phyloP scores from a whole-genome alignment of 2,888 invertebrate species.

The Apamea sordens region DNA sequence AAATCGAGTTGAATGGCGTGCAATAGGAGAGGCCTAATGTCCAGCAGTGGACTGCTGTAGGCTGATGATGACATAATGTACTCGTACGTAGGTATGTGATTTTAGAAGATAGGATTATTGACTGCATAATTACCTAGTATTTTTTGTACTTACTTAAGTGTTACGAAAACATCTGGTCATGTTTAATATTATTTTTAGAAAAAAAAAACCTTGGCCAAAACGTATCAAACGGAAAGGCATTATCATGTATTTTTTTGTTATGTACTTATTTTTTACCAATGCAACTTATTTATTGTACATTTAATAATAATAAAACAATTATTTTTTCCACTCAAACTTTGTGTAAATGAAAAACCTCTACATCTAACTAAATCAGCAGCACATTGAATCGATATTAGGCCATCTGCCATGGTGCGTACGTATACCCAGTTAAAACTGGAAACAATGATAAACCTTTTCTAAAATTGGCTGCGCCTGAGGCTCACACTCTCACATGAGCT shows the following conservation, averaged over 20 bases:
- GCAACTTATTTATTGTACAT: background rate
- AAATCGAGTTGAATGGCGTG: background rate
- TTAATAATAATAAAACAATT: slow-evolving; percentile 11
- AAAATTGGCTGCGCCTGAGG: slow-evolving; percentile 6
- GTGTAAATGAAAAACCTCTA: slow-evolving; percentile 13
- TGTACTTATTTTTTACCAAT: background rate
- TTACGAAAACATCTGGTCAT: slow-evolving; percentile 2
- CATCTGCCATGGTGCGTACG: slow-evolving; percentile 1
- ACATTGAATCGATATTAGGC: slow-evolving; percentile 31
- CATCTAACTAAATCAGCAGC: slow-evolving; percentile 19
- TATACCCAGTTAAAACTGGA: slow-evolving; percentile 15
- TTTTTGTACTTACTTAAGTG: slow-evolving; percentile 30
- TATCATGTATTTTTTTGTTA: background rate
- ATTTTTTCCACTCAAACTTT: background rate
- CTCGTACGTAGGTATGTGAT: background rate
- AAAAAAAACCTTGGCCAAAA: background rate
- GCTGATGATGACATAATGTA: background rate
- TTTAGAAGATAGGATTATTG: background rate
- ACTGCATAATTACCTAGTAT: background rate
- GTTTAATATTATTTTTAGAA: background rate
- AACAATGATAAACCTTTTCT: slow-evolving; percentile 17
- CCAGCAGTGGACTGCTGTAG: background rate
- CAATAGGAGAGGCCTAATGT: background rate
- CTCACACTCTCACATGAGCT: background rate
- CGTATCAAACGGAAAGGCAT: background rate